Base-by-base conservation (phyloP, 2,797 vertebrate species). In the Rhadinocentrus ornatus region DNA sequence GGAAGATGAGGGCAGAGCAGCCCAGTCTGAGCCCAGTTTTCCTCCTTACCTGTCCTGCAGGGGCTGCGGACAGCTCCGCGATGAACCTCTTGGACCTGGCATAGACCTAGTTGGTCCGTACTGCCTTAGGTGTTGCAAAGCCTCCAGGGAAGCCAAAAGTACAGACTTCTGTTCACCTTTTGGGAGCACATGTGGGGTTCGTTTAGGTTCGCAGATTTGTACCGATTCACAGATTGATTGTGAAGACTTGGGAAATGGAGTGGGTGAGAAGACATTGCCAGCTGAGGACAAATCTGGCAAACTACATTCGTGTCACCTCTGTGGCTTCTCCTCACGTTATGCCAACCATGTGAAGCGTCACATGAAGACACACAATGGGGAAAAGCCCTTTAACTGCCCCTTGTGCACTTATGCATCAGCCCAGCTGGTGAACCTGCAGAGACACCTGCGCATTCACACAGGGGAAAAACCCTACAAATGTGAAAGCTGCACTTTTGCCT, bases 361-460 rank as follows among this genome's bases (percentile, higher is more conserved):
- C 93, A 99, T 99, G 97, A 98, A 99, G 94, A 99, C 97, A 0
- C 98, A 99, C 94, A 99, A 97, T 0, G 97, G 97, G 32, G 98
- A 99, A 93, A 99, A 99, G 93, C 98, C 98, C 0, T 99, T 94
- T 2, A 95, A 95, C 74, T 99, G 98, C 91, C 96, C 96, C 0
- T 87, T 98, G 89, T 99, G 97, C 80, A 93, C 96, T 18, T 99
- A 99, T 0, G 98, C 98, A 65, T 99, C 97, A 0, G 97, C 97
- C 24, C 98, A 99, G 94, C 95, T 98, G 86, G 97, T 98, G 65
- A 99, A 99, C 95, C 93, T 98, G 91, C 97, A 97, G 50, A 94
- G 97, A 55, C 97, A 98, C 88, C 92, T 97, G 88, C 96, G 97
- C 85, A 98, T 97, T 7, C 97, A 99, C 93, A 99, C 98, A 0